Evolutionary conservation across 64 coral and sea anemone species (phyloP).

Genomic region (Porites australiensis): DNA sequence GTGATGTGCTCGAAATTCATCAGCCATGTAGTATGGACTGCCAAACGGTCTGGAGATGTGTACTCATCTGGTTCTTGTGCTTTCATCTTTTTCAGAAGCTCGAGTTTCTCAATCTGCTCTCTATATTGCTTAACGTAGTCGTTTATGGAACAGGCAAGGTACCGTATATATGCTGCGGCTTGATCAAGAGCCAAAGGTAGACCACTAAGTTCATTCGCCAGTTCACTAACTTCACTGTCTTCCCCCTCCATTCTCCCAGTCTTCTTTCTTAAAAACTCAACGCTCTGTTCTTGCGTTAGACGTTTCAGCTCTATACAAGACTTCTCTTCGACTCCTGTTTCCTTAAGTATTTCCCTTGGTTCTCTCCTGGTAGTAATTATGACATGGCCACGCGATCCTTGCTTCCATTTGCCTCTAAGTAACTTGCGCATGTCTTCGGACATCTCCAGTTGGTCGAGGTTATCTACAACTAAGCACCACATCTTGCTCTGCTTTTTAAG

Average conservation of each 20-base stretch:
- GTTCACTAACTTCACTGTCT: neutral
- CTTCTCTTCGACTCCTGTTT: slow-evolving; percentile 47
- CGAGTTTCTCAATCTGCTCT: slow-evolving; percentile 22
- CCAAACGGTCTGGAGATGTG: slow-evolving; percentile 57
- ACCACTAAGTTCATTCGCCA: slow-evolving; percentile 55
- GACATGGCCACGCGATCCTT: slow-evolving; percentile 51
- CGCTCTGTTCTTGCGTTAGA: slow-evolving; percentile 30
- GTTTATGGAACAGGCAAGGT: slow-evolving; percentile 21
- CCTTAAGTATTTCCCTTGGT: slow-evolving; percentile 30
- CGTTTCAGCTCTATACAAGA: slow-evolving; percentile 70
- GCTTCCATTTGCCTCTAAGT: slow-evolving; percentile 63
- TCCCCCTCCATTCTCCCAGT: neutral
- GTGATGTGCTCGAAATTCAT: slow-evolving; percentile 77
- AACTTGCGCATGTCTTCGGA: slow-evolving; percentile 32
- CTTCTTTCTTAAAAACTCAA: slow-evolving; percentile 50
- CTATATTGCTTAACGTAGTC: slow-evolving; percentile 69
- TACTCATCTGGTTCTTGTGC: slow-evolving; percentile 47
- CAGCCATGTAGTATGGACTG: slow-evolving; percentile 78
- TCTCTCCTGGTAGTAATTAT: slow-evolving; percentile 74
- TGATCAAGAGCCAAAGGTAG: slow-evolving; percentile 83
- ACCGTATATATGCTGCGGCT: slow-evolving; percentile 65
- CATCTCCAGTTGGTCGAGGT: slow-evolving; percentile 70
- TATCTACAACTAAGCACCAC: slow-evolving; percentile 79
- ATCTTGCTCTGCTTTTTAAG: slow-evolving; percentile 14
- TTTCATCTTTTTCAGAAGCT: slow-evolving; percentile 56